phyloP scores from a whole-genome alignment of 1,140 invertebrate genomes.

The Diploscapter pachys region DNA sequence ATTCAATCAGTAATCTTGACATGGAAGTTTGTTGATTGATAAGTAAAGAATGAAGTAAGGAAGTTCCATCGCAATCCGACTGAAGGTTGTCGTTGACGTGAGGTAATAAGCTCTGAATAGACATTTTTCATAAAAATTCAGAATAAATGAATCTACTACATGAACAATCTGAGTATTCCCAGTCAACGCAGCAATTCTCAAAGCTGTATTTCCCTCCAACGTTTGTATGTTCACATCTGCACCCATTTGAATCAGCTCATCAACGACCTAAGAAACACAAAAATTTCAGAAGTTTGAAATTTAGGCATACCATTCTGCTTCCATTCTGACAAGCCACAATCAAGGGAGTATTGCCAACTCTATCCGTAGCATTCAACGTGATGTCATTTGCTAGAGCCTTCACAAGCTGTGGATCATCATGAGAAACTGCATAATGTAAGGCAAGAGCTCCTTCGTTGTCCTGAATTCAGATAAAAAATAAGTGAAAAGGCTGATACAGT shows the following conservation, averaged over 20 bases:
- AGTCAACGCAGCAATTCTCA: constrained; percentile 30
- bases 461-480: not conserved
- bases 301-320: constrained; percentile 25
- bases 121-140: not conserved
- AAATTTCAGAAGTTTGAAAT: not conserved
- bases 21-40: constrained; percentile 28
- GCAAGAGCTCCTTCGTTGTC: constrained; percentile 41
- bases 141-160: not conserved
- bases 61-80: constrained; percentile 28
- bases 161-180: constrained; percentile 29
- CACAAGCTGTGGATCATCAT: constrained; percentile 19
- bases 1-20: constrained; percentile 17
- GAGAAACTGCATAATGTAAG: constrained; percentile 36
- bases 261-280: constrained; percentile 21
- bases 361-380: constrained; percentile 33
- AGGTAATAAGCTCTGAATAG: constrained; percentile 10
- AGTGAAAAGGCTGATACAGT: too few relatives aligned
- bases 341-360: constrained; percentile 29
- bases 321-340: constrained; percentile 35
- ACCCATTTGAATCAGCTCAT: constrained; percentile 30
- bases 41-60: constrained; percentile 35
- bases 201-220: constrained; percentile 29
- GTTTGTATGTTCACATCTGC: constrained; percentile 24
- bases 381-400: constrained; percentile 26
- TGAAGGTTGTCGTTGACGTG: constrained; percentile 26